Evolutionary conservation across 2,888 invertebrate genomes (phyloP).

Genomic region (Mesopsocus fuscifrons): DNA sequence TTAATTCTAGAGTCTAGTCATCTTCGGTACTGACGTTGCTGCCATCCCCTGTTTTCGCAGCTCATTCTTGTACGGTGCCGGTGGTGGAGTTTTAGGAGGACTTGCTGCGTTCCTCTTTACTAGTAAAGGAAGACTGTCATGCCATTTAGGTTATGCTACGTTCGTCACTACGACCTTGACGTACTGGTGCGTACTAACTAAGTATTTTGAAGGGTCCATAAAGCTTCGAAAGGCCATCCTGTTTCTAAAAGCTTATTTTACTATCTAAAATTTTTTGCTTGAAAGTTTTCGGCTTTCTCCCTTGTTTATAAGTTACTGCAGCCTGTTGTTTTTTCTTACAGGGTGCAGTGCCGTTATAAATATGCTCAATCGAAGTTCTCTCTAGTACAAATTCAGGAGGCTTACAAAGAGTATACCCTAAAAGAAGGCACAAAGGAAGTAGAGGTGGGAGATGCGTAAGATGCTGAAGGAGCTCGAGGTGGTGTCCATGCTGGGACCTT

Average conservation of each 20-base stretch:
- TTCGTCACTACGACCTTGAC: neutral
- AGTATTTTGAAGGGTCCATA: no score
- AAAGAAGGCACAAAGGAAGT: neutral
- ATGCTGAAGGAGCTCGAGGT: slow-evolving; percentile 36
- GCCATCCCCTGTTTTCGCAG: neutral
- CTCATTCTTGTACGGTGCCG: neutral
- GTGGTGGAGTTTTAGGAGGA: neutral
- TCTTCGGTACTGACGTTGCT: neutral
- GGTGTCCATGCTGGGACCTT: slow-evolving; percentile 44
- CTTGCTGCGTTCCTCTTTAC: neutral
- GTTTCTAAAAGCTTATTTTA: no score
- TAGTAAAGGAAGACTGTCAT: neutral
- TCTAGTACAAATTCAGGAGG: neutral
- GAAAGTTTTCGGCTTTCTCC: no score
- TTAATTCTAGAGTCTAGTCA: neutral
- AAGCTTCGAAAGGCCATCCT: no score
- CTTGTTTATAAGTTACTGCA: no score
- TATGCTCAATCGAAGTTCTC: neutral
- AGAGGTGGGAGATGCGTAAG: neutral
- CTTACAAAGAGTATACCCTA: neutral
- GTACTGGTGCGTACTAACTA: neutral
- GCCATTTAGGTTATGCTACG: neutral
- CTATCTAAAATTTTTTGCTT: no score
- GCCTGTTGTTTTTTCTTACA: neutral
- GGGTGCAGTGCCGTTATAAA: neutral